phyloP scores from a whole-genome alignment of 2,113 vertebrate species.

The Origma solitaria region DNA sequence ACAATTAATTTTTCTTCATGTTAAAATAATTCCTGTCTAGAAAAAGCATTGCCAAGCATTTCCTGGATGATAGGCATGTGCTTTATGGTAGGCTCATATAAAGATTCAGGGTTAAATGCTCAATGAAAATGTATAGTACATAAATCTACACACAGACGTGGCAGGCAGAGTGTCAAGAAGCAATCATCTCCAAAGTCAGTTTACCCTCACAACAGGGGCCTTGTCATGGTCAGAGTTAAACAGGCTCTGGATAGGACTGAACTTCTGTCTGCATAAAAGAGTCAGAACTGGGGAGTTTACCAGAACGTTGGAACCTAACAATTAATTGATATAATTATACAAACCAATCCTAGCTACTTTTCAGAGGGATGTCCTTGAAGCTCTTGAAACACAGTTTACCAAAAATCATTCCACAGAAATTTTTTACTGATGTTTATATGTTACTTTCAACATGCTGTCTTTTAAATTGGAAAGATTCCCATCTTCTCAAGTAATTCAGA shows the following conservation, averaged over 20 bases:
- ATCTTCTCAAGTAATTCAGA: neutral
- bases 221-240: conserved; percentile 33
- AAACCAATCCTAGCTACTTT: neutral
- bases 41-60: conserved; percentile 21
- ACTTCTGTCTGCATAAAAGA: neutral
- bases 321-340: neutral
- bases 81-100: conserved; percentile 15
- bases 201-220: conserved; percentile 43
- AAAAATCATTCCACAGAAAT: neutral
- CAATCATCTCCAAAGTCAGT: conserved; percentile 55
- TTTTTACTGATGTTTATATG: neutral
- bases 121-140: conserved; percentile 53
- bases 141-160: conserved; percentile 37
- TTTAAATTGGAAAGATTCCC: neutral
- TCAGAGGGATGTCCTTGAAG: neutral
- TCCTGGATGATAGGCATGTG: conserved; percentile 43
- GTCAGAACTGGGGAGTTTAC: neutral
- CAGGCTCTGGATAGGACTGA: neutral
- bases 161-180: conserved; percentile 53
- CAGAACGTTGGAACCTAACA: neutral
- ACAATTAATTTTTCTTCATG: conserved; percentile 15
- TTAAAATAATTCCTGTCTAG: conserved; percentile 15
- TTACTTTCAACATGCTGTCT: neutral
- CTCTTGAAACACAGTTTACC: neutral
- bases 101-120: conserved; percentile 62